These are phyloP conservation scores for Adelges cooleyi DNA, from an alignment of 1,140 invertebrate species.

Conservation along the genomic window DNA sequence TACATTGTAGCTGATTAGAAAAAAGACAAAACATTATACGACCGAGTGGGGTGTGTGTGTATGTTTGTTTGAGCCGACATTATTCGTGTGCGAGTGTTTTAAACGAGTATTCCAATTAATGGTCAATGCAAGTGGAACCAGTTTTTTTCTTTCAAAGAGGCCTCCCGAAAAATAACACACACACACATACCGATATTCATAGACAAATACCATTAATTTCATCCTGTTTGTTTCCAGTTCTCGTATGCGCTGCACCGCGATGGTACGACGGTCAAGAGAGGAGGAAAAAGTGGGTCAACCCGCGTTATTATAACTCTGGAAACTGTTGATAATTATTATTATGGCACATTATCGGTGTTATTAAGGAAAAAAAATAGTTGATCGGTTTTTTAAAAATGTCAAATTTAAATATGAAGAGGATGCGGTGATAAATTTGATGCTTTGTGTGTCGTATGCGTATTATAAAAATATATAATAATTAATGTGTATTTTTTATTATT, in stretches of 20 bases:
- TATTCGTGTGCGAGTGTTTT: neutral
- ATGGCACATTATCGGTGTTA: slow-evolving; percentile 2
- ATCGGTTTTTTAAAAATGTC: no score
- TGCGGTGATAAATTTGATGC: slow-evolving; percentile 1
- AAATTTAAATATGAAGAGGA: neutral
- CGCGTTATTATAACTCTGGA: neutral
- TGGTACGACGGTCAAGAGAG: no score
- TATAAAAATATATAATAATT: no score
- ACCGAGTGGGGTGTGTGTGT: no score
- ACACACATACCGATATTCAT: slow-evolving; percentile 6
- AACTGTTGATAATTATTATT: neutral
- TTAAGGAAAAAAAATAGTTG: no score
- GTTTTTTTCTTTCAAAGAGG: slow-evolving; percentile 20
- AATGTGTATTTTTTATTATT: no score
- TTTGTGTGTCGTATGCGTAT: no score
- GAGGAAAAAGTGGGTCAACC: neutral
- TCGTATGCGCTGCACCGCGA: neutral
- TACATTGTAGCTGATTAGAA: no score
- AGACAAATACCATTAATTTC: slow-evolving; percentile 22
- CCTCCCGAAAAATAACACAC: slow-evolving; percentile 22
- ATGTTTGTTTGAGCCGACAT: no score
- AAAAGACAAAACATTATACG: no score
- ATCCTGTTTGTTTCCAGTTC: slow-evolving; percentile 20
- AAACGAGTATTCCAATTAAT: slow-evolving; percentile 27
- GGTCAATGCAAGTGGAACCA: slow-evolving; percentile 13